These are phyloP conservation scores for Lottia gigantea DNA, from an alignment of 2,888 invertebrate genomes.

Conservation along the genomic window DNA sequence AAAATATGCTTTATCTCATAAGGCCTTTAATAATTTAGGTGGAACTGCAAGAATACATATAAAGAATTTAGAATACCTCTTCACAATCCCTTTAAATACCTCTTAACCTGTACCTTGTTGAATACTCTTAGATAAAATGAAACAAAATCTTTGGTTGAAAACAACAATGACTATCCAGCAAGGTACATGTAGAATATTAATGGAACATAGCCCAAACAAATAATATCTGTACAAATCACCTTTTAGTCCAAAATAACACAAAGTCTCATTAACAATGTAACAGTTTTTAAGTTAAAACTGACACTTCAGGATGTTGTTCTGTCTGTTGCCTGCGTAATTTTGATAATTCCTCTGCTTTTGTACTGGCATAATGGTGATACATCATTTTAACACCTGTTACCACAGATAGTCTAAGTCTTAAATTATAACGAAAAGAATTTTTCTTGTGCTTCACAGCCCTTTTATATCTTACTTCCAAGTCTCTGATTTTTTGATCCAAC, in stretches of 20 bases:
- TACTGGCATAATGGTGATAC: conserved; percentile 64
- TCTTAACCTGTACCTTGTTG: too few relatives aligned
- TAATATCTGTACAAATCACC: not conserved
- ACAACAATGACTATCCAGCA: not conserved
- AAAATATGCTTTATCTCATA: too few relatives aligned
- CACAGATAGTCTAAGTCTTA: conserved; percentile 56
- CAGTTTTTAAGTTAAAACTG: too few relatives aligned
- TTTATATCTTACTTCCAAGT: conserved; percentile 59
- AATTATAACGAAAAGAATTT: conserved; percentile 60
- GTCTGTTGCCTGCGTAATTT: conserved; percentile 43
- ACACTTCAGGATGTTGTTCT: too few relatives aligned
- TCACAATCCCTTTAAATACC: too few relatives aligned
- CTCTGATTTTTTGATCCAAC: conserved; percentile 61
- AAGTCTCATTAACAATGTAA: too few relatives aligned
- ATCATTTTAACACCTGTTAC: conserved; percentile 66
- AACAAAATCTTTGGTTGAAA: not conserved
- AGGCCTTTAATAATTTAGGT: too few relatives aligned
- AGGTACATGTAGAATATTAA: not conserved
- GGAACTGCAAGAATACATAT: too few relatives aligned
- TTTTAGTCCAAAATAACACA: not conserved
- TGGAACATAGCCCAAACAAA: not conserved
- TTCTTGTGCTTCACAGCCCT: conserved; percentile 61
- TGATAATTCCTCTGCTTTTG: conserved; percentile 59
- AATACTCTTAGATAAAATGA: too few relatives aligned
- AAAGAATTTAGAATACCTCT: too few relatives aligned